Evolutionary conservation across 2,888 invertebrate species (phyloP).

Genomic region (Eristalinus sepulchralis): DNA sequence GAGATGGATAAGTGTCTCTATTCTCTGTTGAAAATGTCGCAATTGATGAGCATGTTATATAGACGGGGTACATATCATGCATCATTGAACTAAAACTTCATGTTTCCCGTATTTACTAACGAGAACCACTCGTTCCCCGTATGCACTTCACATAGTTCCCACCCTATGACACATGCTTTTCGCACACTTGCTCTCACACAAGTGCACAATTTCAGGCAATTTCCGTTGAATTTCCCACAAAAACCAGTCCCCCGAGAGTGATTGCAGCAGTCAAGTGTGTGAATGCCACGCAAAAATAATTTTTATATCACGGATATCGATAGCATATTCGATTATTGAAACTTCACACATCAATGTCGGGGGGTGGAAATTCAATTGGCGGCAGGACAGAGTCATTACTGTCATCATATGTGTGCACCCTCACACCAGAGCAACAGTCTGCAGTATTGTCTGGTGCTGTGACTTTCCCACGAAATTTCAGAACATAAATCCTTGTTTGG

Average conservation of each 20-base stretch:
- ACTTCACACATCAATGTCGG: slow-evolving; percentile 42
- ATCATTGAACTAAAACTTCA: too few species aligned
- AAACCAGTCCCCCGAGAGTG: slow-evolving; percentile 59
- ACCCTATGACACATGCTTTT: background rate
- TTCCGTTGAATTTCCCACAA: slow-evolving; percentile 54
- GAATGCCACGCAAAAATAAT: slow-evolving; percentile 24
- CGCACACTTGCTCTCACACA: slow-evolving; percentile 18
- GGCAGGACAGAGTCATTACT: slow-evolving; percentile 35
- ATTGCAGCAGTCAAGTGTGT: slow-evolving; percentile 48
- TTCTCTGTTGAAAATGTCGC: too few species aligned
- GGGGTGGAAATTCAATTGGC: slow-evolving; percentile 68
- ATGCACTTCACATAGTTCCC: background rate
- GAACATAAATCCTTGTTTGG: slow-evolving; percentile 39
- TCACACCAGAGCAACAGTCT: slow-evolving; percentile 39
- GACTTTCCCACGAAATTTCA: slow-evolving; percentile 63
- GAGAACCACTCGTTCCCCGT: background rate
- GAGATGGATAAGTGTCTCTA: too few species aligned
- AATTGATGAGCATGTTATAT: too few species aligned
- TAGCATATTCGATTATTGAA: slow-evolving; percentile 65
- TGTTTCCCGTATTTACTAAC: background rate
- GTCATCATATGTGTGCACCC: background rate
- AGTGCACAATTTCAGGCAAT: slow-evolving; percentile 36
- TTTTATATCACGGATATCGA: slow-evolving; percentile 64
- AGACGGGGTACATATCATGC: too few species aligned
- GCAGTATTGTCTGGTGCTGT: slow-evolving; percentile 25